A percentile compares a stretch with the other conserved stretches of the same genome.
Conservation (phyloP, 2,888 invertebrate genomes). For the Orgyia antiqua region DNA sequence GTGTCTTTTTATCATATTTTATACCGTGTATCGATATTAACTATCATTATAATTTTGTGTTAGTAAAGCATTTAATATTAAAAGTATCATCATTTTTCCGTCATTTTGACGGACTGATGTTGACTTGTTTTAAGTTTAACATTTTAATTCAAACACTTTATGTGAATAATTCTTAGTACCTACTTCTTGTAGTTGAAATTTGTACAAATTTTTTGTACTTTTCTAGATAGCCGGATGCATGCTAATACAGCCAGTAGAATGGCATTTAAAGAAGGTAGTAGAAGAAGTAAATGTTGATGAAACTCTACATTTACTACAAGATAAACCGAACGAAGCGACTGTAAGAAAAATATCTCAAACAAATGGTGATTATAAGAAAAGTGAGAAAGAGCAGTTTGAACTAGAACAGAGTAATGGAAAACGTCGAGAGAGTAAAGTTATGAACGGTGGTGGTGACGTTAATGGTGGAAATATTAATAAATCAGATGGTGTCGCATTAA, state of each 20-base stretch:
- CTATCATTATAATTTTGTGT: too few species aligned
- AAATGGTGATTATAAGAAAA: slow-evolving; percentile 32
- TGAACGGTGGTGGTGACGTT: slow-evolving; percentile 43
- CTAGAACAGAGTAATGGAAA: slow-evolving; percentile 25
- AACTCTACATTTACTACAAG: slow-evolving; percentile 47
- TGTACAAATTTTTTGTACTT: neutral
- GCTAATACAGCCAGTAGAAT: slow-evolving; percentile 78
- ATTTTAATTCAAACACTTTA: too few species aligned
- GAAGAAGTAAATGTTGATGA: slow-evolving; percentile 57
- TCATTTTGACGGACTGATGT: too few species aligned
- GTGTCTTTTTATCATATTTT: too few species aligned
- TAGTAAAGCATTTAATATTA: too few species aligned
- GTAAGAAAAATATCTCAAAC: slow-evolving; percentile 42
- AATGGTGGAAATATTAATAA: slow-evolving; percentile 28
- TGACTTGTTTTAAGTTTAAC: too few species aligned
- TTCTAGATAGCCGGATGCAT: slow-evolving; percentile 76
- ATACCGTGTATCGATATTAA: too few species aligned
- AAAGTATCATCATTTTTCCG: too few species aligned
- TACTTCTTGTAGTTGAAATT: too few species aligned
- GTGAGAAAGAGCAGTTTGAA: slow-evolving; percentile 23
- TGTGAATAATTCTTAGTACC: too few species aligned
- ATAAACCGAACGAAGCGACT: slow-evolving; percentile 44
- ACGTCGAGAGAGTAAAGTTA: slow-evolving; percentile 25
- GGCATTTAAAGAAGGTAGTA: slow-evolving; percentile 70
- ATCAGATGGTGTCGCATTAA: slow-evolving; percentile 32